phyloP scores from a whole-genome alignment of 2,113 vertebrate species.

The Cacatua alba region DNA sequence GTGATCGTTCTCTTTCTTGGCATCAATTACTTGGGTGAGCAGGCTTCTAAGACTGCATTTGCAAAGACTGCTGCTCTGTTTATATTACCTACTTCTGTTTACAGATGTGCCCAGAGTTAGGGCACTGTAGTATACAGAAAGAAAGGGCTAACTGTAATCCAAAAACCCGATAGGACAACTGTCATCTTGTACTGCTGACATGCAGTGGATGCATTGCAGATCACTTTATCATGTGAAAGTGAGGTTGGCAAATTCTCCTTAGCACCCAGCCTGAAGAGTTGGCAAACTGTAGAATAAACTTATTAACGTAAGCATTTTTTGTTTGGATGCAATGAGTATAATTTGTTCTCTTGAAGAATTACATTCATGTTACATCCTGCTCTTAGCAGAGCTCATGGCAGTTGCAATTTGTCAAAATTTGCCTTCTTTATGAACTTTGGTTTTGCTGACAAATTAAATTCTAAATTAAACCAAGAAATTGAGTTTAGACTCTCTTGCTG shows the following conservation, averaged over 20 bases:
- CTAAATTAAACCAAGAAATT: conserved; percentile 51
- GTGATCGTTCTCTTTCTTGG: background rate
- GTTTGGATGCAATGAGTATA: conserved; percentile 42
- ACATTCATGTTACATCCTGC: conserved; percentile 57
- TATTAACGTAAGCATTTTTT: conserved; percentile 29
- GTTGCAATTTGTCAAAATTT: conserved; percentile 69
- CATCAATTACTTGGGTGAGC: background rate
- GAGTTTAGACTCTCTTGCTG: conserved; percentile 15
- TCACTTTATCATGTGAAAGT: background rate
- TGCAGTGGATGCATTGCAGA: background rate
- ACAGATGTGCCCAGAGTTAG: background rate
- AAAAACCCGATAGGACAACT: background rate
- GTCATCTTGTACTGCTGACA: background rate
- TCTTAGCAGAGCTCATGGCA: conserved; percentile 52
- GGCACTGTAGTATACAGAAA: background rate
- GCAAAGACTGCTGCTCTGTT: background rate
- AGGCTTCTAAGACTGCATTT: background rate
- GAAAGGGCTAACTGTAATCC: background rate
- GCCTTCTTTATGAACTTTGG: conserved; percentile 52
- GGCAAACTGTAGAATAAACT: conserved; percentile 5
- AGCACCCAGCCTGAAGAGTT: conserved; percentile 12
- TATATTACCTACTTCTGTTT: background rate
- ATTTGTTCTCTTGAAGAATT: conserved; percentile 48
- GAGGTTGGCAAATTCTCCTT: background rate
- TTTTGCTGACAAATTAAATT: conserved; percentile 65